Percentiles rank a stretch among this genome's conserved stretches.
Conservation (phyloP, 2,888 invertebrate genomes). For the Callyntrura guangdongensis region DNA sequence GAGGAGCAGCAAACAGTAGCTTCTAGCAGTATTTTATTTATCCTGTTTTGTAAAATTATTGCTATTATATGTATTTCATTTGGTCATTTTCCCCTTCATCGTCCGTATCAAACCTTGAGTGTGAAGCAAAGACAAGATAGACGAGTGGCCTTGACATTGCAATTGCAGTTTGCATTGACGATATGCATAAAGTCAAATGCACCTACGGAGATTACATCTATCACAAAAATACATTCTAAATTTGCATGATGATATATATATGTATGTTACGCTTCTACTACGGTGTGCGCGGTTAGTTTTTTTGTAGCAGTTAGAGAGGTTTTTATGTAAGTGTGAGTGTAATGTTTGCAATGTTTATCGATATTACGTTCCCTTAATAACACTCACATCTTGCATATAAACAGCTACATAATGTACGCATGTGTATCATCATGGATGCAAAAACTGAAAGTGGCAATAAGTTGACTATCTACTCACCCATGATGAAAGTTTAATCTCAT, state of each 20-base stretch:
- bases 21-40: not conserved
- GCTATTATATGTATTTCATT: not conserved
- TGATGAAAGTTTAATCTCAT: too few relatives aligned
- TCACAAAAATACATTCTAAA: not conserved
- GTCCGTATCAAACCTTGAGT: conserved; percentile 52
- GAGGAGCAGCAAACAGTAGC: not conserved
- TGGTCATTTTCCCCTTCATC: conserved; percentile 49
- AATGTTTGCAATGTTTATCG: too few relatives aligned
- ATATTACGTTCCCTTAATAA: too few relatives aligned
- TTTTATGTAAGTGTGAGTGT: too few relatives aligned
- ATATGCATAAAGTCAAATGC: conserved; percentile 28
- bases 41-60: not conserved
- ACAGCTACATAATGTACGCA: too few relatives aligned
- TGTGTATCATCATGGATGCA: too few relatives aligned
- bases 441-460: too few relatives aligned
- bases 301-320: too few relatives aligned
- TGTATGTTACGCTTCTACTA: too few relatives aligned
- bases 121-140: conserved; percentile 11
- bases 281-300: too few relatives aligned
- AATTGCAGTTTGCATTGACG: conserved; percentile 72
- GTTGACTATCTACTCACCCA: too few relatives aligned
- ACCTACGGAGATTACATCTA: not conserved
- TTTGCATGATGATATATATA: not conserved
- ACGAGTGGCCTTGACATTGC: conserved; percentile 66
- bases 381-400: too few relatives aligned